These are phyloP conservation scores for Dryobotodes eremita DNA, from an alignment of 2,888 invertebrate genomes.

Conservation along the genomic window DNA sequence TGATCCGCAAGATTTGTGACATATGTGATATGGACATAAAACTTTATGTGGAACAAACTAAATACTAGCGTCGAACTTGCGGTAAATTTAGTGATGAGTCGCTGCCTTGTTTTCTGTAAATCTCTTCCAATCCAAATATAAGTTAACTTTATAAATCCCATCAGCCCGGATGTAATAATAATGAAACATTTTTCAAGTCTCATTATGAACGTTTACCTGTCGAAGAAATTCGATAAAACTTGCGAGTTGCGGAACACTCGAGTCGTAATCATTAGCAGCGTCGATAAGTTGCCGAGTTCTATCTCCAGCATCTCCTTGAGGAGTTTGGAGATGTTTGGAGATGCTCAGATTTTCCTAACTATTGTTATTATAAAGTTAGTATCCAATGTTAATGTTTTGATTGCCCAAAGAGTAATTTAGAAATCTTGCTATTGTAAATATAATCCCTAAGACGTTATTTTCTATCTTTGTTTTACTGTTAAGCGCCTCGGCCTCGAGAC, in stretches of 20 bases:
- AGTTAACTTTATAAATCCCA: conserved; percentile 17
- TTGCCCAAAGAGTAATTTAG: not conserved
- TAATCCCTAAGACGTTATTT: not conserved
- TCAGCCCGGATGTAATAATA: conserved; percentile 17
- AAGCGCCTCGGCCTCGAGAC: not conserved
- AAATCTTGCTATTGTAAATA: not conserved
- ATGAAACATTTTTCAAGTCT: conserved; percentile 56
- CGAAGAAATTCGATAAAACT: conserved; percentile 42
- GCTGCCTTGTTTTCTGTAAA: conserved; percentile 12
- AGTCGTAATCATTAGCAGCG: conserved; percentile 54
- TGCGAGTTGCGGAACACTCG: conserved; percentile 25
- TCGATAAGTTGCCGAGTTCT: conserved; percentile 48
- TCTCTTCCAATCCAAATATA: not conserved
- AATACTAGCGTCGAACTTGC: conserved; percentile 13
- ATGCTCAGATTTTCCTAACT: conserved; percentile 47
- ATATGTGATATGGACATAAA: not conserved
- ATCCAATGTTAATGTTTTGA: conserved; percentile 44
- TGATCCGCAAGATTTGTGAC: not conserved
- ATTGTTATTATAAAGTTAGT: conserved; percentile 45
- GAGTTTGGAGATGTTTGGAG: conserved; percentile 35
- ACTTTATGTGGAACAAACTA: conserved; percentile 14
- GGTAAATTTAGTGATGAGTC: conserved; percentile 3
- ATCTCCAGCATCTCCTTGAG: conserved; percentile 38
- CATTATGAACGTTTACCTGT: conserved; percentile 59
- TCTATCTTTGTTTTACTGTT: not conserved